These are phyloP conservation scores for Cheiracanthium punctorium DNA, from an alignment of 2,888 invertebrate species.

Conservation along the genomic window DNA sequence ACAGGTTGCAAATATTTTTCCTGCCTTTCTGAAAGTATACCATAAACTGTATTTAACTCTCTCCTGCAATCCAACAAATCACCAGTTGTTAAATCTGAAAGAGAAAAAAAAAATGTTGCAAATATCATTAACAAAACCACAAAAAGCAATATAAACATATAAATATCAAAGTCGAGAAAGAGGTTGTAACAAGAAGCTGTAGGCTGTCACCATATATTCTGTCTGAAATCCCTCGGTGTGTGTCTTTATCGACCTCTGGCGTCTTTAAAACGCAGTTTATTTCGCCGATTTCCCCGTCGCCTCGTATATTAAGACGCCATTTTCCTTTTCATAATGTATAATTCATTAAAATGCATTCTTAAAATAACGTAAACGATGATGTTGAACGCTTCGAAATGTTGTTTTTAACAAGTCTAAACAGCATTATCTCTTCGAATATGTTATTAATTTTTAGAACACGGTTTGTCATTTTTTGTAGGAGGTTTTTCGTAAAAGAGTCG, in stretches of 20 bases:
- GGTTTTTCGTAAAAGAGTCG: no score
- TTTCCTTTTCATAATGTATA: background rate
- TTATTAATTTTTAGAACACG: no score
- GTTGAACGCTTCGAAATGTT: background rate
- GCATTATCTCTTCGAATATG: no score
- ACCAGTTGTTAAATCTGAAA: background rate
- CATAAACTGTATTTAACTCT: background rate
- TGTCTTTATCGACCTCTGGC: slow-evolving; percentile 6
- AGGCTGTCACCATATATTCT: background rate
- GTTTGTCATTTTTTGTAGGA: no score
- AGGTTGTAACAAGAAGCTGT: background rate
- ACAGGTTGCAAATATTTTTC: background rate
- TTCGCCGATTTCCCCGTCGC: slow-evolving; percentile 42
- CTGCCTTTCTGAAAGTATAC: background rate
- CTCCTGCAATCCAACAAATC: background rate
- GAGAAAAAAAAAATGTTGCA: background rate
- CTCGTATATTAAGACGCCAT: slow-evolving; percentile 22
- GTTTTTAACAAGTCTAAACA: background rate
- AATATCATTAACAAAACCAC: background rate
- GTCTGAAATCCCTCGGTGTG: background rate
- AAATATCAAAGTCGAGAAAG: background rate
- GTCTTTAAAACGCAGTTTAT: slow-evolving; percentile 56
- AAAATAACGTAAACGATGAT: background rate
- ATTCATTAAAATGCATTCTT: background rate
- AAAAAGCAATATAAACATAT: background rate